Evolutionary conservation across 2,113 vertebrate genomes (phyloP), one percentile per base, ranked within the genome.

Genomic region (Zingel zingel): DNA sequence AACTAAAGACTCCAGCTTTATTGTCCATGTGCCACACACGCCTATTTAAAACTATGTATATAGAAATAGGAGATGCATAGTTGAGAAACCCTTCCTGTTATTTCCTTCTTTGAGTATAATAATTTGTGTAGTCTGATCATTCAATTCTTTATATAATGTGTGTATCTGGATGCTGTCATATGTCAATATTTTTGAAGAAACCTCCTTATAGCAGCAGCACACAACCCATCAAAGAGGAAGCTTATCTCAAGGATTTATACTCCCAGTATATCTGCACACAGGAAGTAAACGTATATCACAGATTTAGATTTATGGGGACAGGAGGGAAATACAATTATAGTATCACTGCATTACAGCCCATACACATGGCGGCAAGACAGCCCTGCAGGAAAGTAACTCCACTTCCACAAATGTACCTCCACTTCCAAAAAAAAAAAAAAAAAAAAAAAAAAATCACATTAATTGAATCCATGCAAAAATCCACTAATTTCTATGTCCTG

Each of bases 241-340:
- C 67, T 77, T 82, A 82, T 88, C 75, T 77, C 33, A 27, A 45
- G 54, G 72, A 91, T 89, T 82, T 88, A 89, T 85, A 78, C 21
- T 25, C 9, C 27, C 51, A 65, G 59, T 74, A 51, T 53, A 58
- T 78, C 79, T 73, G 69, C 25, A 73, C 73, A 82, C 73, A 82
- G 54, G 13, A 77, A 74, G 48, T 81, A 66, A 85, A 88, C 80
- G 66, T 79, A 82, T 59, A 85, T 82, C 65, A 12, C 51, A 86
- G 76, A 88, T 88, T 88, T 88, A 86, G 76, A 88, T 88, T 88
- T 88, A 89, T 82, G 54, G 45, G 27, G 23, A 69, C 33, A n/a
- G 61, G 59, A 25, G 11, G n/a, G n/a, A 68, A 64, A 77, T 84
- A 62, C 64, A 67, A 85, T 85, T 13, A 69, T 7, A 48, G 30